A percentile compares a stretch with the other conserved stretches of the same genome.
phyloP scores from a whole-genome alignment of 2,888 invertebrate genomes.

The Bellardia bayeri region DNA sequence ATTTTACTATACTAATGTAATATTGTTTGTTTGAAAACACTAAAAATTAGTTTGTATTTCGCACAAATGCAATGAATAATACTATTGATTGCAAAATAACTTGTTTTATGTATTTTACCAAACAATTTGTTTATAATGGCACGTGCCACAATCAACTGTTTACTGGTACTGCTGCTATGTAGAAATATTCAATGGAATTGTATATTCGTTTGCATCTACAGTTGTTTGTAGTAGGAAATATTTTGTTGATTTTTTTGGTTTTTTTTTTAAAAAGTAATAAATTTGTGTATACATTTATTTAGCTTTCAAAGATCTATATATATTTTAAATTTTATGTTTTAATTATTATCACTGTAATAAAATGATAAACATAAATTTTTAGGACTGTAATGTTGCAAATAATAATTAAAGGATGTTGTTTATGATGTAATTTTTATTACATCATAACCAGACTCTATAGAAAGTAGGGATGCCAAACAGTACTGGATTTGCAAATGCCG shows the following conservation, averaged over 20 bases:
- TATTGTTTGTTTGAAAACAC: conserved; percentile 46
- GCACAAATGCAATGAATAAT: conserved; percentile 59
- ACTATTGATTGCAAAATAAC: conserved; percentile 59
- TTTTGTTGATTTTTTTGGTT: conserved; percentile 31
- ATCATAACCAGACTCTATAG: neutral
- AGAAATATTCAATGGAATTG: neutral
- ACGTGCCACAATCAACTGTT: conserved; percentile 61
- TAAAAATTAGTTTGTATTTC: conserved; percentile 29
- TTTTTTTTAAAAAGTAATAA: conserved; percentile 48
- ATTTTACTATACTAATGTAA: conserved; percentile 51
- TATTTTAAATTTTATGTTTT: conserved; percentile 57
- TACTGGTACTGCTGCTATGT: conserved; percentile 3
- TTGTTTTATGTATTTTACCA: conserved; percentile 60
- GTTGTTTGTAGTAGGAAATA: conserved; percentile 24
- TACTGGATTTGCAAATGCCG: too few relatives aligned
- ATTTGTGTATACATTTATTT: conserved; percentile 21
- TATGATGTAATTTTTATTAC: neutral
- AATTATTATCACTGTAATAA: conserved; percentile 56
- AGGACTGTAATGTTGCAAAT: neutral
- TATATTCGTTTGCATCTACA: neutral
- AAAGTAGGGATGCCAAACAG: neutral
- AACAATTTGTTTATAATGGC: conserved; percentile 69
- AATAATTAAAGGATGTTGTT: conserved; percentile 32
- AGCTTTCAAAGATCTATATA: conserved; percentile 1
- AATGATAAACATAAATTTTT: conserved; percentile 17